Percentiles rank a stretch among this genome's conserved stretches.
These are phyloP conservation scores for Cremastobaeus sp. DNA, from an alignment of 2,888 invertebrate species.

Conservation along the genomic window DNA sequence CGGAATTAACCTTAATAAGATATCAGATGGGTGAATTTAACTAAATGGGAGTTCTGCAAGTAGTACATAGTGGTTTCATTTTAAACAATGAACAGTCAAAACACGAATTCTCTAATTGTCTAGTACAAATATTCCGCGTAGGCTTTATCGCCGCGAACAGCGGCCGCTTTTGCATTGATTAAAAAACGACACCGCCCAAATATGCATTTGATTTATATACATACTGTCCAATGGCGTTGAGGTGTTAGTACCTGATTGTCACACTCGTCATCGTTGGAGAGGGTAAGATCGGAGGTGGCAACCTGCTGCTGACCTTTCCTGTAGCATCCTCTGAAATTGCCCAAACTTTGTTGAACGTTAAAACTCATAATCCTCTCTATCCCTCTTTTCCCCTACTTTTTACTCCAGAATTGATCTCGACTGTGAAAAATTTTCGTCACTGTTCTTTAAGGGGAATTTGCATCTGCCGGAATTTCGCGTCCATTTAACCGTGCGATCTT, in stretches of 20 bases:
- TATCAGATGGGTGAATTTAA: too few species aligned
- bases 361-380: slow-evolving; percentile 22
- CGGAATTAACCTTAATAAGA: too few species aligned
- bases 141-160: too few species aligned
- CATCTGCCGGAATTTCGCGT: slow-evolving; percentile 6
- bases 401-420: slow-evolving; percentile 3
- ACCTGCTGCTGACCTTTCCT: slow-evolving; percentile 76
- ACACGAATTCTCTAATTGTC: too few species aligned
- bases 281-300: slow-evolving; percentile 78
- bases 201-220: slow-evolving; percentile 21
- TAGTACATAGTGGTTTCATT: too few species aligned
- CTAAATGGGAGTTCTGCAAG: too few species aligned
- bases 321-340: slow-evolving; percentile 74
- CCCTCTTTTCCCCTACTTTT: neutral
- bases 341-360: slow-evolving; percentile 58
- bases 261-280: slow-evolving; percentile 79
- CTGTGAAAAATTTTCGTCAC: slow-evolving; percentile 1
- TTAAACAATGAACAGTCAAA: too few species aligned
- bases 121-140: too few species aligned
- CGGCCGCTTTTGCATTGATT: slow-evolving; percentile 3
- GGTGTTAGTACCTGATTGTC: slow-evolving; percentile 75
- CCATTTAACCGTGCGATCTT: slow-evolving; percentile 18
- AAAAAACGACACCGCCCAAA: slow-evolving; percentile 10
- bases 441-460: slow-evolving; percentile 5
- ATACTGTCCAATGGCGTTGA: slow-evolving; percentile 33